A percentile compares a stretch with the other conserved stretches of the same genome.
Conservation (phyloP, 1,140 invertebrate species). For the Anastrepha ludens region DNA sequence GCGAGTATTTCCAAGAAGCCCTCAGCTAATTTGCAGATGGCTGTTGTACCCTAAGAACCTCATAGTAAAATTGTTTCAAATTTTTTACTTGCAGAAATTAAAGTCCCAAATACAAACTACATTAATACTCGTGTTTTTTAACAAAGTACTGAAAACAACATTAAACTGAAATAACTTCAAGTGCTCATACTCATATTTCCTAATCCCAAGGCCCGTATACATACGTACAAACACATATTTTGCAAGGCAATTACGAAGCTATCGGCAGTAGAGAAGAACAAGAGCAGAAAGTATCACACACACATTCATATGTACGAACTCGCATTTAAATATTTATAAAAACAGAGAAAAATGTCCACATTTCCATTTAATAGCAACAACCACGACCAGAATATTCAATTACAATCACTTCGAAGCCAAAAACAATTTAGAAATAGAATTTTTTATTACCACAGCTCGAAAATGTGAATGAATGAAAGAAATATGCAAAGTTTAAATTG, state of each 20-base stretch:
- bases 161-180: too few relatives aligned
- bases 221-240: neutral
- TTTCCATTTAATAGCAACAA: neutral
- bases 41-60: too few relatives aligned
- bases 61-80: too few relatives aligned
- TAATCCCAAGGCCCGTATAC: neutral
- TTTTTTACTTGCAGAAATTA: too few relatives aligned
- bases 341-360: neutral
- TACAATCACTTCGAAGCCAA: neutral
- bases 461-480: slow-evolving; percentile 9
- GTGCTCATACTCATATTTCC: too few relatives aligned
- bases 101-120: too few relatives aligned
- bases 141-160: too few relatives aligned
- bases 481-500: neutral
- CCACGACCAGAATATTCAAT: neutral
- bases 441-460: neutral
- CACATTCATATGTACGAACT: too few relatives aligned
- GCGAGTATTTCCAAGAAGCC: too few relatives aligned
- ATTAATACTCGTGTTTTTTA: too few relatives aligned
- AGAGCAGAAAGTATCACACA: neutral
- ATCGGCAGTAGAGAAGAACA: neutral
- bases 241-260: neutral
- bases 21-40: too few relatives aligned
- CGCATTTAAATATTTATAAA: too few relatives aligned
- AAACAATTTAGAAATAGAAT: slow-evolving; percentile 21